Conservation (phyloP, 2,888 invertebrate genomes). For the Rapana venosa region DNA sequence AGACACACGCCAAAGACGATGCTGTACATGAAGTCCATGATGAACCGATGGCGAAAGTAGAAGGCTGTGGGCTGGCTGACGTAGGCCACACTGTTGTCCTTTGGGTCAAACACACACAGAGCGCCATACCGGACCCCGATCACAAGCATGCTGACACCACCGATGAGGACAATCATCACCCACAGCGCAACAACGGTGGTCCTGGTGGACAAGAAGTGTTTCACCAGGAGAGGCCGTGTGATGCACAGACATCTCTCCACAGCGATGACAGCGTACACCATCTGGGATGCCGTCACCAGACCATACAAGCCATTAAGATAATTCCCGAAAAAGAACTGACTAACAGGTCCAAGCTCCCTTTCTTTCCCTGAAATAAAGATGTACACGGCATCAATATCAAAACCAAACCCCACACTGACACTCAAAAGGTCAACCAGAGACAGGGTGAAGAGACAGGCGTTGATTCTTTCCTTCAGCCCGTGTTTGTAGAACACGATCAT, state of each 20-base stretch:
- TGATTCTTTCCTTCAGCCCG: constrained; percentile 25
- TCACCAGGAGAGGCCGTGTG: background rate
- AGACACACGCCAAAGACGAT: background rate
- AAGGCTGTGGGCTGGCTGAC: background rate
- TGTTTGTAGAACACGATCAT: constrained; percentile 22
- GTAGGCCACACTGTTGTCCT: background rate
- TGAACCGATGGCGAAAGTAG: background rate
- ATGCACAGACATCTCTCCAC: background rate
- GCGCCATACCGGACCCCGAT: background rate
- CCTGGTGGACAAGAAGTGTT: background rate
- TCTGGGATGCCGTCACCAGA: background rate
- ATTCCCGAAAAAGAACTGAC: background rate
- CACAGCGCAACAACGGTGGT: background rate
- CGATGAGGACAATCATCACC: background rate
- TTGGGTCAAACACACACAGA: background rate
- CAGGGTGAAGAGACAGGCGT: constrained; percentile 21
- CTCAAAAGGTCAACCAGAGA: background rate
- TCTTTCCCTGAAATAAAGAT: background rate
- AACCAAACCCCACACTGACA: background rate
- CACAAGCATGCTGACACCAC: background rate
- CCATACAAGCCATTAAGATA: background rate
- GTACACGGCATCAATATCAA: background rate
- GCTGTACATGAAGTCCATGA: background rate
- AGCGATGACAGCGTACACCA: background rate
- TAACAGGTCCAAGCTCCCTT: background rate